These are phyloP conservation scores for Tetrax tetrax DNA, from an alignment of 2,113 vertebrate species.

Conservation along the genomic window DNA sequence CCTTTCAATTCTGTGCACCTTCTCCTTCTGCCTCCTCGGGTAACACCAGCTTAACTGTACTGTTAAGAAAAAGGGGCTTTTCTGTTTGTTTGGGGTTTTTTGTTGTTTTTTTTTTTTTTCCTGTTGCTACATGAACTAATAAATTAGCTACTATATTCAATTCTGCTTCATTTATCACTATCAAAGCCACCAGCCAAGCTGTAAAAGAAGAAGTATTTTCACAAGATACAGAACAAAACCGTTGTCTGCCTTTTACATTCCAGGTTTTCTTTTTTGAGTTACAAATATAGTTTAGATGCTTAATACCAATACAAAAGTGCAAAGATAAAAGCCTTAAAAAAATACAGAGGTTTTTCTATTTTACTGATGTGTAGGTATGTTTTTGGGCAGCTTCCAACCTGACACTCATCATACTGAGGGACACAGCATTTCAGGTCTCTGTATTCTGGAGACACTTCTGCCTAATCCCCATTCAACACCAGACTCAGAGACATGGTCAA, in stretches of 20 bases:
- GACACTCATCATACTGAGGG: background rate
- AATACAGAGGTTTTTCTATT: background rate
- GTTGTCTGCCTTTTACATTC: background rate
- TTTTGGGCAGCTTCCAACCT: background rate
- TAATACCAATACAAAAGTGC: background rate
- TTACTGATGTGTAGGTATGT: background rate
- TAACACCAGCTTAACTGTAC: background rate
- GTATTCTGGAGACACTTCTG: background rate
- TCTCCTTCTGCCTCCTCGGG: background rate
- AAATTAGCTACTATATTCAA: background rate
- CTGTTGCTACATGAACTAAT: background rate
- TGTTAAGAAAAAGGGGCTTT: background rate
- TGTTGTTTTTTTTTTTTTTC: background rate
- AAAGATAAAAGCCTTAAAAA: background rate
- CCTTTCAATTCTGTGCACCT: background rate
- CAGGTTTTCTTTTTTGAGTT: background rate
- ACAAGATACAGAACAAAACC: background rate
- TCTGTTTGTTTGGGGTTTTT: no score
- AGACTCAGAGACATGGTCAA: background rate
- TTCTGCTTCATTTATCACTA: background rate
- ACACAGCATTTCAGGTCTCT: background rate
- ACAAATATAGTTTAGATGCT: background rate
- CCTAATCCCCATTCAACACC: background rate
- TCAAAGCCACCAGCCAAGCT: background rate
- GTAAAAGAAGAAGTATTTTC: background rate